Conservation (phyloP, 2,797 vertebrate genomes). For the Coranthus polyacanthus region DNA sequence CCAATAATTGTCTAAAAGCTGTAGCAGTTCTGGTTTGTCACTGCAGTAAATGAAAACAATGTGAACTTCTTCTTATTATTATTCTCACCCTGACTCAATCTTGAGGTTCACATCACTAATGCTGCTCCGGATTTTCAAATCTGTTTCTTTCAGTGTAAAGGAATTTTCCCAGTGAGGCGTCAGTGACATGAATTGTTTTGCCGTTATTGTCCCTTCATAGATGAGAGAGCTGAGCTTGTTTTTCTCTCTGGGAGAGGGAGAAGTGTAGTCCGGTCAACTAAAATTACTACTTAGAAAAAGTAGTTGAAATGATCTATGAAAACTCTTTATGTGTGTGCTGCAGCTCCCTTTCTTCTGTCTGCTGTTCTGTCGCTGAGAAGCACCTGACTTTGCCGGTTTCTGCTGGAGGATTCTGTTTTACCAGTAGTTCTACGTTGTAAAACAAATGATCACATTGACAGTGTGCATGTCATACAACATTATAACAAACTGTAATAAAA, state of each 20-base stretch:
- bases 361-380: too few species aligned
- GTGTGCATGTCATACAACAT: too few species aligned
- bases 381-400: too few species aligned
- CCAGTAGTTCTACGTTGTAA: too few species aligned
- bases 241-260: conserved; percentile 54
- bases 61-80: neutral
- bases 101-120: conserved; percentile 38
- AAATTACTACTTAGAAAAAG: too few species aligned
- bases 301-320: too few species aligned
- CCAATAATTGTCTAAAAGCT: conserved; percentile 1
- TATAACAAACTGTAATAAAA: too few species aligned
- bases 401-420: too few species aligned
- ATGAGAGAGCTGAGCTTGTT: conserved; percentile 73
- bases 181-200: conserved; percentile 83
- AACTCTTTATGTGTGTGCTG: too few species aligned
- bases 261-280: too few species aligned
- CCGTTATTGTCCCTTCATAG: conserved; percentile 83
- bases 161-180: conserved; percentile 83
- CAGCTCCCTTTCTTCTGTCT: too few species aligned
- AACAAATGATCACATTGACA: too few species aligned
- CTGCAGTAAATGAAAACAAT: conserved; percentile 17
- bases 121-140: conserved; percentile 45
- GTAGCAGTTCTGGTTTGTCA: conserved; percentile 4
- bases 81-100: neutral
- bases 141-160: conserved; percentile 76